Base-by-base conservation (phyloP, 2,113 vertebrate genomes). In the Sphaerodactylus townsendi region DNA sequence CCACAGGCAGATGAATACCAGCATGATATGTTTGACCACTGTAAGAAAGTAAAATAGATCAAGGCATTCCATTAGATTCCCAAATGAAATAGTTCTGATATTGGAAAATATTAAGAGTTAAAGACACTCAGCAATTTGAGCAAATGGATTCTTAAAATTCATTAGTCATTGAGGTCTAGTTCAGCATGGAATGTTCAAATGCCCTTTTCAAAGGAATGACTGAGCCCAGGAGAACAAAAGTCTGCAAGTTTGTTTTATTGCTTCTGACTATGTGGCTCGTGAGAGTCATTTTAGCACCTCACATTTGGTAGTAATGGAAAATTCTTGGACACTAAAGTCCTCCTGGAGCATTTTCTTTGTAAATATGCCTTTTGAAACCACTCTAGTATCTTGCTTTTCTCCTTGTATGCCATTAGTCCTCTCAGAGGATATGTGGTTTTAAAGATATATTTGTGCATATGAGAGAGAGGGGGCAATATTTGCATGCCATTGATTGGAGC, bases 291-390 rank as follows among this genome's bases (percentile, higher is more conserved):
- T 30, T 79, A 68, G 39, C 6, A 3, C 9, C 21, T 86, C 44
- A 56, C 30, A 71, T 89, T 86, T 77, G 13, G 39, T 68, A 79
- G 33, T 44, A 86, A 68, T 72, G 79, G 86, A 87, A 90, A 85
- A 85, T 41, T 81, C 6, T 48, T 85, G 59, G 66, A 39, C 17
- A 65, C 39, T 70, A n/a, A 68, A 71, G 44, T 79, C 85, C n/a
- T 50, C 66, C 56, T 81, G 76, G 65, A 86, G 71, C 33, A n/a
- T 81, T 85, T 68, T 37, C 44, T 59, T 75, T 88, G 83, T 83
- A 81, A 86, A 81, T 77, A 66, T 62, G 48, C 35, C 35, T 87
- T 87, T 79, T 83, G 78, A 53, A 7, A 46, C 35, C 50, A 28
- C 65, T 81, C 14, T 11, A 78, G 5, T 30, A 83, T 88, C 50